phyloP scores from a whole-genome alignment of 2,888 invertebrate genomes.

The Nasonovia ribisnigri region DNA sequence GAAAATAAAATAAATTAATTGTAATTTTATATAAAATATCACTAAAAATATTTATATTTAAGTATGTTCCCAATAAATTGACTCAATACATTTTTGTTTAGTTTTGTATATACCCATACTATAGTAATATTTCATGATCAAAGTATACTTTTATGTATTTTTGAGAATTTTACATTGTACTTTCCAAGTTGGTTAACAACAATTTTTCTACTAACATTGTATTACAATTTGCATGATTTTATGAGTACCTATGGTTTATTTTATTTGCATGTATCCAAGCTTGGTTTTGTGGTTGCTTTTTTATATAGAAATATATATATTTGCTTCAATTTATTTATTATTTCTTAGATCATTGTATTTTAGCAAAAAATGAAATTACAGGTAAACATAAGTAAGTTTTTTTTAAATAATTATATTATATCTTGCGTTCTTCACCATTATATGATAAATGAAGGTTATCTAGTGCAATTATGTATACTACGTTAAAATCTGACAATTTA shows the following conservation, averaged over 20 bases:
- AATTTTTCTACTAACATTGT: constrained; percentile 50
- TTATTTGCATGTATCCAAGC: constrained; percentile 60
- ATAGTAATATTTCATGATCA: constrained; percentile 23
- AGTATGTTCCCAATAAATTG: background rate
- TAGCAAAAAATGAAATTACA: constrained; percentile 50
- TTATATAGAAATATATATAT: constrained; percentile 30
- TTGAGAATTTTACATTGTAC: constrained; percentile 39
- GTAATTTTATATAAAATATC: background rate
- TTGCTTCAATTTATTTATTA: constrained; percentile 54
- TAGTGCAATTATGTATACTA: constrained; percentile 53
- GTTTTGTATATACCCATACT: background rate
- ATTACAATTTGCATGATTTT: constrained; percentile 56
- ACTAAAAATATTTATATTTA: background rate
- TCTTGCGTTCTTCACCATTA: constrained; percentile 46
- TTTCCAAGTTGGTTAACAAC: constrained; percentile 54
- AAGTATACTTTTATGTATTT: constrained; percentile 37
- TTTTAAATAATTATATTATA: constrained; percentile 53
- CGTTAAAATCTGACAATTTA: constrained; percentile 59
- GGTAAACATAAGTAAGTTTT: constrained; percentile 64
- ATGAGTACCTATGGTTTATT: constrained; percentile 49
- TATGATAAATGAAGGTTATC: constrained; percentile 65
- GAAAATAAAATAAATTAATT: constrained; percentile 12
- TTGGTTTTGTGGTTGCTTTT: constrained; percentile 61
- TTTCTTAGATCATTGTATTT: constrained; percentile 60
- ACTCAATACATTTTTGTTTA: background rate